A percentile compares a stretch with the other conserved stretches of the same genome.
These are phyloP conservation scores for Trichogramma pretiosum DNA, from an alignment of 1,140 invertebrate genomes.

Conservation along the genomic window DNA sequence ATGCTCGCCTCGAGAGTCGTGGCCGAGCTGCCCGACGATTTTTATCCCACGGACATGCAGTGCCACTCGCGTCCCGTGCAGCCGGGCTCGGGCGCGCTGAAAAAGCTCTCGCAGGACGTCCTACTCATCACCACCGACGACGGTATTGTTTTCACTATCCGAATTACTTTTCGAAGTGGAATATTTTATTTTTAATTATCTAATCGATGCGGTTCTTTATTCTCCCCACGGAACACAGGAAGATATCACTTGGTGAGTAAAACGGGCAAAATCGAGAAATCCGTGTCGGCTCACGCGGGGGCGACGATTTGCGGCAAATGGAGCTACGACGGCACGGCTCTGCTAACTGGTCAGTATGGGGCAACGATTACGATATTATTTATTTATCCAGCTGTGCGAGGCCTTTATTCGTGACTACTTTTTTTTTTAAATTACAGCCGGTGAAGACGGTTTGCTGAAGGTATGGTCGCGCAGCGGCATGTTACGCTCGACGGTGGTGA, in stretches of 20 bases:
- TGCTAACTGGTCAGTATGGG: constrained; percentile 75
- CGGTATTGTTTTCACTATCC: too few relatives aligned
- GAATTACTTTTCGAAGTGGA: too few relatives aligned
- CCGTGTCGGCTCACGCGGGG: constrained; percentile 86
- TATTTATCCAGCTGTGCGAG: neutral
- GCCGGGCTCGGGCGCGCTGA: constrained; percentile 31
- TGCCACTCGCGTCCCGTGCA: constrained; percentile 46
- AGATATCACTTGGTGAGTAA: constrained; percentile 83
- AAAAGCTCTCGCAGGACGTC: constrained; percentile 71
- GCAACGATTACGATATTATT: neutral
- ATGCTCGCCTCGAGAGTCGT: constrained; percentile 68
- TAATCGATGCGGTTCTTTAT: too few relatives aligned
- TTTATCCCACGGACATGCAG: constrained; percentile 83
- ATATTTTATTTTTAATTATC: too few relatives aligned
- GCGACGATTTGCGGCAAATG: constrained; percentile 77
- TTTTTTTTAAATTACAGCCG: constrained; percentile 50
- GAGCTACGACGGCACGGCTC: constrained; percentile 86
- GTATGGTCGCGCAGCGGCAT: constrained; percentile 96
- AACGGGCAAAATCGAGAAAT: constrained; percentile 86
- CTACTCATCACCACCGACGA: constrained; percentile 84
- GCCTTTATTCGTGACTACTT: too few relatives aligned
- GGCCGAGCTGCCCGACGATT: constrained; percentile 68
- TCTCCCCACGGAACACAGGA: too few relatives aligned
- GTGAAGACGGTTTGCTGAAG: constrained; percentile 93
- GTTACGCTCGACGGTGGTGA: constrained; percentile 80